Evolutionary conservation across 2,888 invertebrate genomes (phyloP).

Genomic region (Odontothrips loti): DNA sequence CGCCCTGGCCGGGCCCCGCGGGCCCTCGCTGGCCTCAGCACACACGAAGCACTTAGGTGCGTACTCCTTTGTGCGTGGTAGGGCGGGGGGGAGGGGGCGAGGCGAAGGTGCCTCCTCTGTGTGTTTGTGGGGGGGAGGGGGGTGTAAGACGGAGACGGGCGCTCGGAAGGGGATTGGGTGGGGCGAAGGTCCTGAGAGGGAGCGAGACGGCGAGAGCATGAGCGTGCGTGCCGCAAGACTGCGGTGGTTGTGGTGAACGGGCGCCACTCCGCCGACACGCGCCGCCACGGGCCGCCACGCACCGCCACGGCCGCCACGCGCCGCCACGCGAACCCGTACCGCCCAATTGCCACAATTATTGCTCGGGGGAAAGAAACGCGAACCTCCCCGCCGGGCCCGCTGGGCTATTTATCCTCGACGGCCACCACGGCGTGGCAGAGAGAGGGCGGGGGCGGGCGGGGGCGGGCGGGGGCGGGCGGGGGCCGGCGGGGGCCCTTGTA

Average conservation of each 20-base stretch:
- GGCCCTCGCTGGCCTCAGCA: no score
- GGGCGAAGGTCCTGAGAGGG: not conserved
- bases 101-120: no score
- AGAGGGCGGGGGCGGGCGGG: not conserved
- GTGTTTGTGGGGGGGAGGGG: no score
- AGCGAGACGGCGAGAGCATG: not conserved
- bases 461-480: not conserved
- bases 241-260: not conserved
- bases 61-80: no score
- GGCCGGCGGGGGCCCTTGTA: not conserved
- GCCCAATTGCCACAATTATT: conserved; percentile 11
- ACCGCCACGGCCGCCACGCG: not conserved
- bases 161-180: no score
- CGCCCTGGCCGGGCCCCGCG: no score
- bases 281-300: not conserved
- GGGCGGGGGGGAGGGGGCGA: no score
- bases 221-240: not conserved
- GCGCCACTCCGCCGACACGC: not conserved
- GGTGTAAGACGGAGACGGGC: no score
- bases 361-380: not conserved
- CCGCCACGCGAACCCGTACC: not conserved
- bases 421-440: no score
- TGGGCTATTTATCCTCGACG: not conserved
- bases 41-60: no score
- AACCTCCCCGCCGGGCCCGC: not conserved